phyloP scores from a whole-genome alignment of 2,797 vertebrate species.

The Ptychobarbus kaznakovi region DNA sequence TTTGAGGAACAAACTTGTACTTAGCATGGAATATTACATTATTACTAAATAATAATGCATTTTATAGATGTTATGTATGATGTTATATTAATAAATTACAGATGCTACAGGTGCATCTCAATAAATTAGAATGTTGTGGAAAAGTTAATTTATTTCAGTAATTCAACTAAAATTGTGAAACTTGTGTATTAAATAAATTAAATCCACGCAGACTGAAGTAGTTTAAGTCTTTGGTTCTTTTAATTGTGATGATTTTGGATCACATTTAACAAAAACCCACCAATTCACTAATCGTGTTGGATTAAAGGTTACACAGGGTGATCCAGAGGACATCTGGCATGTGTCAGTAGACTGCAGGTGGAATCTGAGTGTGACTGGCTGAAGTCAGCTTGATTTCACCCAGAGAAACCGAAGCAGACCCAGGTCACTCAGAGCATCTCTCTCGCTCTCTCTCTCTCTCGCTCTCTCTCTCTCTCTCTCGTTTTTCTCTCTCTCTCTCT shows the following conservation, averaged over 20 bases:
- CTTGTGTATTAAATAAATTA: too few species aligned
- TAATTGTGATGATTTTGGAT: too few species aligned
- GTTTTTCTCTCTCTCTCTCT: not conserved
- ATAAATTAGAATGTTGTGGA: too few species aligned
- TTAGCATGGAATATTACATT: not conserved
- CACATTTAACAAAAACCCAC: too few species aligned
- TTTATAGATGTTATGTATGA: not conserved
- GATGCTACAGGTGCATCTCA: not conserved
- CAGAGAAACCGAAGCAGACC: constrained; percentile 37
- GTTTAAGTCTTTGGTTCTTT: too few species aligned
- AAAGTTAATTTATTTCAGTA: too few species aligned
- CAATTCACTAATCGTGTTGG: not conserved
- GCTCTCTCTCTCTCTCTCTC: not conserved
- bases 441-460: not conserved
- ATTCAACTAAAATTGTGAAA: too few species aligned
- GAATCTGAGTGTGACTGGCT: constrained; percentile 45
- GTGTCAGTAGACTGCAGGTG: constrained; percentile 50
- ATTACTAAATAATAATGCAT: not conserved
- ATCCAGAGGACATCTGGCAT: constrained; percentile 36
- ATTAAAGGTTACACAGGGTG: not conserved
- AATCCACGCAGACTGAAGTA: too few species aligned
- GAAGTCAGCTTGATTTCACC: constrained; percentile 50
- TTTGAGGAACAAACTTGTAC: not conserved
- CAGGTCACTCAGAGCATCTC: constrained; percentile 3
- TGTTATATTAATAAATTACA: not conserved